A percentile compares a stretch with the other conserved stretches of the same genome.
Conservation (phyloP, 2,797 vertebrate genomes). For the Microctenopoma steveboyesi region DNA sequence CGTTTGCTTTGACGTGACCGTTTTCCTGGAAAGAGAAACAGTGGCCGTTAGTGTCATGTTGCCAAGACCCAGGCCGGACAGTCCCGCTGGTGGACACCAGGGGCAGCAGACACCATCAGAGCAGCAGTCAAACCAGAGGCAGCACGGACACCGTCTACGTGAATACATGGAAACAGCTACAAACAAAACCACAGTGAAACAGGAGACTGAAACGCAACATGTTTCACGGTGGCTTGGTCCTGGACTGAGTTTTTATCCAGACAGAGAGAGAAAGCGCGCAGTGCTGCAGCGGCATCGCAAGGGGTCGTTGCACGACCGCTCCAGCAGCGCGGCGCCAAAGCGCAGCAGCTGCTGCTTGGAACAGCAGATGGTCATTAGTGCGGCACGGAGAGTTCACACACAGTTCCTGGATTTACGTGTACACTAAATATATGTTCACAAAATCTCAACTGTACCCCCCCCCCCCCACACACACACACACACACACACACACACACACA, state of each 20-base stretch:
- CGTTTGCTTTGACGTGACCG: conserved; percentile 93
- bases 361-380: conserved; percentile 74
- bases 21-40: conserved; percentile 85
- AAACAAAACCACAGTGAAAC: background rate
- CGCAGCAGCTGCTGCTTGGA: conserved; percentile 75
- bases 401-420: conserved; percentile 2
- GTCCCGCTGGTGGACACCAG: conserved; percentile 43
- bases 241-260: background rate
- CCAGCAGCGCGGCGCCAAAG: conserved; percentile 39
- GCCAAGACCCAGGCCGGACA: background rate
- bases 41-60: conserved; percentile 33
- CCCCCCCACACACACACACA: too few relatives aligned
- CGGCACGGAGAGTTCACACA: conserved; percentile 30
- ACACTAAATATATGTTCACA: too few relatives aligned
- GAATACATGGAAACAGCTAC: background rate
- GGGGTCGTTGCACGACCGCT: conserved; percentile 58
- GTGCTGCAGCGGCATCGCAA: conserved; percentile 30
- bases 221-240: background rate
- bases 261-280: conserved; percentile 1
- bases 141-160: background rate
- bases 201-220: background rate
- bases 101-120: conserved; percentile 69
- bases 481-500: too few relatives aligned
- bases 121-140: conserved; percentile 1
- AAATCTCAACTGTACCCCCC: background rate